Base-by-base conservation (phyloP, 1,140 invertebrate species). In the Thaumatotibia leucotreta region DNA sequence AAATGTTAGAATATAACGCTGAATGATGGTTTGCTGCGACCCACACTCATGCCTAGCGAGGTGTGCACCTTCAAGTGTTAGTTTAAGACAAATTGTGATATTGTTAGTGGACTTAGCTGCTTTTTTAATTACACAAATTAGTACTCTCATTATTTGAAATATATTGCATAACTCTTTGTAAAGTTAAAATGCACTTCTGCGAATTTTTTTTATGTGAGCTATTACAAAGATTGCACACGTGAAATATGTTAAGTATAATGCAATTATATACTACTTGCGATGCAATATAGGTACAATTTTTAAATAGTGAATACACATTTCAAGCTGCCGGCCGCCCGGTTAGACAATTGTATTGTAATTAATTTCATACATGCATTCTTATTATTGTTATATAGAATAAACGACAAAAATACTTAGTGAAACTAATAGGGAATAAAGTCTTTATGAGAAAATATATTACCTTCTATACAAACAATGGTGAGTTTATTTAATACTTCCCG, bases 401-500 rank as follows among this genome's bases (percentile, higher is more conserved):
- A 29, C 14, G 17, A 58, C 24, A 58, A 31, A 24, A 11, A 54
- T 27, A 58, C 52, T 58, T 58, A 58, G 52, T 14, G 24, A 6
- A 58, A 54, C 23, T 58, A 14, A 27, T 58, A 58, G 52, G 24
- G 29, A 14, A 29, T 58, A 27, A 58, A 58, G 52, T 27, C 52
- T 54, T 54, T 29, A 27, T 27, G 23, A 29, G 24, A 14, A 58
- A 58, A 58, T 58, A 58, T 58, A 58, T 58, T 58, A 58, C 14
- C 52, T 58, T 58, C 27, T 58, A 54, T 54, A 58, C 20, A 24
- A 50, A 50, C 17, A 58, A 31, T 58, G 52, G 24, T 24, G 52
- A 31, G 52, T 58, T 58, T 58, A 58, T 58, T 58, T 58, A 17
- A 58, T 58, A 58, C 52, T 58, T 58, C 52, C 52, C 20, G 23